Conservation (phyloP, 2,797 vertebrate species). For the Rallus crepitans region DNA sequence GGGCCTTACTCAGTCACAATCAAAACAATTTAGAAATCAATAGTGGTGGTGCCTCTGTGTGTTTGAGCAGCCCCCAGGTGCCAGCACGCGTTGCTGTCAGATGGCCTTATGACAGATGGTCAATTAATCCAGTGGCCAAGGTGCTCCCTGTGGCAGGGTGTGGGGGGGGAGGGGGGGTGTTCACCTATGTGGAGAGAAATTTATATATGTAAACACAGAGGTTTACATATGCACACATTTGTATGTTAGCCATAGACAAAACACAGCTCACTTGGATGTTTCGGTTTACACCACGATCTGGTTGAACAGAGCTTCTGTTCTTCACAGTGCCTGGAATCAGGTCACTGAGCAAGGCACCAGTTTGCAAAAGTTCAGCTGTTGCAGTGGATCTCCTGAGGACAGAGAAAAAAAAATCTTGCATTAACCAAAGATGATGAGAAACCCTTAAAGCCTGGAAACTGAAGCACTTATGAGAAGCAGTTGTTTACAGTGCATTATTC, state of each 20-base stretch:
- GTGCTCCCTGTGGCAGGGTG: neutral
- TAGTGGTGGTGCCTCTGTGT: neutral
- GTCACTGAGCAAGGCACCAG: neutral
- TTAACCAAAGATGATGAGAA: constrained; percentile 69
- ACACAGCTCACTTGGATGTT: neutral
- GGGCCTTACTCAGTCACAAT: neutral
- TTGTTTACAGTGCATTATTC: constrained; percentile 68
- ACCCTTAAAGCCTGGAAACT: constrained; percentile 37
- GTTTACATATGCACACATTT: neutral
- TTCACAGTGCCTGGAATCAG: neutral
- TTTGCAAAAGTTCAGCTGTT: neutral
- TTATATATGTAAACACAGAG: neutral
- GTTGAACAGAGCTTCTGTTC: neutral
- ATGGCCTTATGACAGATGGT: neutral
- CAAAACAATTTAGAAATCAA: neutral
- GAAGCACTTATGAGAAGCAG: constrained; percentile 34
- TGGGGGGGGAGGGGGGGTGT: rapidly evolving
- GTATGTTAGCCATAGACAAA: neutral
- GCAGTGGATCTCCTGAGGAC: constrained; percentile 12
- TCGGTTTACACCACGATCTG: neutral
- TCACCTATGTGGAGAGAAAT: neutral
- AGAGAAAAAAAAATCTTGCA: neutral
- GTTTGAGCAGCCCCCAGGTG: neutral
- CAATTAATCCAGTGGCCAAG: neutral
- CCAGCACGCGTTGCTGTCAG: neutral